Conservation (phyloP, 2,797 vertebrate genomes). For the Sternotherus odoratus region DNA sequence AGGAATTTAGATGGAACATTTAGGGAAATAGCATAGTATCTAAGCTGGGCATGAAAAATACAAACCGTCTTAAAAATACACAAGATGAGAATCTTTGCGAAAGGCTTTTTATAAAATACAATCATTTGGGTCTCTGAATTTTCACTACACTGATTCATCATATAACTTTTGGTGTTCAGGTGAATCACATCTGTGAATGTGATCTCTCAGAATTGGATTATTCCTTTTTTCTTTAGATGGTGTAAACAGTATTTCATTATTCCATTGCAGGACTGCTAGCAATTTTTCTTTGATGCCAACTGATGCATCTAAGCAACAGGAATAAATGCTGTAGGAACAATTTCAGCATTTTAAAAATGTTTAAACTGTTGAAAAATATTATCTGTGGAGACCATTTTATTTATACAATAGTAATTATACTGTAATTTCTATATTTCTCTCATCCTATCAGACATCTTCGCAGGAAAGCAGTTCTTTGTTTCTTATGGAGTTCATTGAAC, state of each 20-base stretch:
- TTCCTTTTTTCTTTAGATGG: slow-evolving; percentile 6
- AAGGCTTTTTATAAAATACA: background rate
- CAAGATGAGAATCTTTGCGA: background rate
- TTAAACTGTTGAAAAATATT: background rate
- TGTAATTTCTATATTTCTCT: background rate
- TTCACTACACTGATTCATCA: background rate
- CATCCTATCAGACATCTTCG: background rate
- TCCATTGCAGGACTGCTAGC: background rate
- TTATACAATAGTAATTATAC: background rate
- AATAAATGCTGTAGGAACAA: background rate
- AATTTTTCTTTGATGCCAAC: background rate
- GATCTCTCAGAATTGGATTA: background rate
- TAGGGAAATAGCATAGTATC: background rate
- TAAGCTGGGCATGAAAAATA: background rate
- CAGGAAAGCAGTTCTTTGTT: background rate
- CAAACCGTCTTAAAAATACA: background rate
- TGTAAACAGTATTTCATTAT: slow-evolving; percentile 2
- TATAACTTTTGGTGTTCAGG: background rate
- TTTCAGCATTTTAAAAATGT: background rate
- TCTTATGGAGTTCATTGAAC: background rate
- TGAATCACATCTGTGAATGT: background rate
- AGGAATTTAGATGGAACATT: background rate
- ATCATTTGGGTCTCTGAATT: background rate
- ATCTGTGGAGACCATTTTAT: background rate
- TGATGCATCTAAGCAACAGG: background rate